phyloP scores from a whole-genome alignment of 2,888 invertebrate species.

The Drosophila putrida region DNA sequence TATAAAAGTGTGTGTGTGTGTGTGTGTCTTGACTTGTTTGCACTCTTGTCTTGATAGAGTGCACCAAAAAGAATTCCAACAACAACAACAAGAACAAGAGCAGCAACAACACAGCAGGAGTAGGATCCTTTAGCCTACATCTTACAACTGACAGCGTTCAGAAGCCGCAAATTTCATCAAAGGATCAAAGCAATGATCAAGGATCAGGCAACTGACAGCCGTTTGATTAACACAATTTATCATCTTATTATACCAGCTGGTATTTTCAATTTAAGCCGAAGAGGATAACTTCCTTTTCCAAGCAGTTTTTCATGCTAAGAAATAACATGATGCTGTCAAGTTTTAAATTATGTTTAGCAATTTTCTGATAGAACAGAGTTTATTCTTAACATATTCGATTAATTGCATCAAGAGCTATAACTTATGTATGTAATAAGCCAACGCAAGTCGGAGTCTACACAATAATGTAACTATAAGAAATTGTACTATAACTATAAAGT shows the following conservation, averaged over 20 bases:
- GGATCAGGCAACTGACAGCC: conserved; percentile 3
- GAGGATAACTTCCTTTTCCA: background rate
- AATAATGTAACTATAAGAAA: no score
- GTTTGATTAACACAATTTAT: conserved; percentile 7
- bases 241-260: background rate
- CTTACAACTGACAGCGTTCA: conserved; percentile 2
- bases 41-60: conserved; percentile 48
- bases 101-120: background rate
- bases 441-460: no score
- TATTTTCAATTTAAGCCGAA: background rate
- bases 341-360: no score
- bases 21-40: conserved; percentile 38
- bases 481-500: no score
- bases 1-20: background rate
- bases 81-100: background rate
- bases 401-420: no score
- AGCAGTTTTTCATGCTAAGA: no score
- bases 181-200: background rate
- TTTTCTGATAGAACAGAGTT: no score
- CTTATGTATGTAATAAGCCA: no score
- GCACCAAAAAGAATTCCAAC: background rate
- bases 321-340: no score
- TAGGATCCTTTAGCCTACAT: background rate
- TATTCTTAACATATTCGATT: no score
- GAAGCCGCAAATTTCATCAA: conserved; percentile 6